These are phyloP conservation scores for Melitaea athalia DNA, from an alignment of 2,888 invertebrate species.

Conservation along the genomic window DNA sequence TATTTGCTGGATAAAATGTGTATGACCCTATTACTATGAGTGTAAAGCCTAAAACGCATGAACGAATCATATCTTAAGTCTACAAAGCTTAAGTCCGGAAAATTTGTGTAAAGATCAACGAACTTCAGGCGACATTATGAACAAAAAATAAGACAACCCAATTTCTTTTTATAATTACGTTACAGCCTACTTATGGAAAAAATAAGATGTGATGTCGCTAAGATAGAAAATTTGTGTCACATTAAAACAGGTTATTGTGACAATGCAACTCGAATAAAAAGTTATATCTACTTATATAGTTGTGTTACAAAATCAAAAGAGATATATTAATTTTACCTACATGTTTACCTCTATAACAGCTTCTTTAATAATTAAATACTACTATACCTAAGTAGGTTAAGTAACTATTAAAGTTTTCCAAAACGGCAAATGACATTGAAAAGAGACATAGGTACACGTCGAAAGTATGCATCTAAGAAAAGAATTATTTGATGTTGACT, in stretches of 20 bases:
- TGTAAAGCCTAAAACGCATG: constrained; percentile 2
- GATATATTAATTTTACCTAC: not conserved
- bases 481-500: not conserved
- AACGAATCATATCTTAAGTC: not conserved
- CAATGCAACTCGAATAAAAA: constrained; percentile 39
- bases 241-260: constrained; percentile 23
- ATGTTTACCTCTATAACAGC: too few relatives aligned
- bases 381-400: too few relatives aligned
- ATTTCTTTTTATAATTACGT: constrained; percentile 75
- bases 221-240: constrained; percentile 33
- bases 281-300: too few relatives aligned
- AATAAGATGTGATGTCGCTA: constrained; percentile 45
- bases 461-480: too few relatives aligned
- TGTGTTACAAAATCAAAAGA: not conserved
- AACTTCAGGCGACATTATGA: constrained; percentile 37
- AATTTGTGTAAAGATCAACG: constrained; percentile 40
- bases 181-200: constrained; percentile 64
- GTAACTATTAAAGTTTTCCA: too few relatives aligned
- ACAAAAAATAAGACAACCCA: constrained; percentile 62
- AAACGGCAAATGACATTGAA: too few relatives aligned
- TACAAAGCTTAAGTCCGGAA: constrained; percentile 16
- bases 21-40: not conserved
- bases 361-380: too few relatives aligned
- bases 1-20: constrained; percentile 4
- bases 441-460: too few relatives aligned